Conservation (phyloP, 2,797 vertebrate genomes). For the Meda fulgida region DNA sequence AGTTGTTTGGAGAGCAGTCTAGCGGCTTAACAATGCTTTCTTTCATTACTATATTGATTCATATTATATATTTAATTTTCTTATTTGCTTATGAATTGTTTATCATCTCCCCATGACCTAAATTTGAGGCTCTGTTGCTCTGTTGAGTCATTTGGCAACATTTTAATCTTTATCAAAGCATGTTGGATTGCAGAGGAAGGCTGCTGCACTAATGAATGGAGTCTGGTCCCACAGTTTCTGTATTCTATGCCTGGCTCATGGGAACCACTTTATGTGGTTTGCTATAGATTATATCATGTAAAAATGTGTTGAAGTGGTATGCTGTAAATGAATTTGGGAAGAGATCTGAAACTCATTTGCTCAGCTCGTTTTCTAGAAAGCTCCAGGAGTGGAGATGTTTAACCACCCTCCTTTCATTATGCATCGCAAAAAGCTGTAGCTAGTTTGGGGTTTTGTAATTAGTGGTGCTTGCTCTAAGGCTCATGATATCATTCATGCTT, state of each 20-base stretch:
- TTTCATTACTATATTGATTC: slow-evolving; percentile 51
- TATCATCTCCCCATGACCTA: slow-evolving; percentile 49
- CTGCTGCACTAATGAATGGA: slow-evolving; percentile 16
- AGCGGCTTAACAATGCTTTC: slow-evolving; percentile 35
- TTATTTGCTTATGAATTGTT: slow-evolving; percentile 49
- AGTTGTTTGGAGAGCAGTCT: slow-evolving; percentile 21
- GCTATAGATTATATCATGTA: slow-evolving; percentile 12
- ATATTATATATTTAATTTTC: slow-evolving; percentile 51
- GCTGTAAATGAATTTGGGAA: slow-evolving; percentile 30
- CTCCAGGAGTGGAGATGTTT: slow-evolving; percentile 9
- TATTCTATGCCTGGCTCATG: not conserved
- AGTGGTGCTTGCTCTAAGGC: not conserved
- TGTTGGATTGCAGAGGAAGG: slow-evolving; percentile 18
- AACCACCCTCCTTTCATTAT: slow-evolving; percentile 21
- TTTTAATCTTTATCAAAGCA: slow-evolving; percentile 44
- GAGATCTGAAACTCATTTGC: slow-evolving; percentile 31
- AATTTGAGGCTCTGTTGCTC: slow-evolving; percentile 37
- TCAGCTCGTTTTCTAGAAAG: slow-evolving; percentile 7
- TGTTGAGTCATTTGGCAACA: slow-evolving; percentile 23
- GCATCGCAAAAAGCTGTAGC: not conserved
- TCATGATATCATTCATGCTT: not conserved
- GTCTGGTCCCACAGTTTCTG: not conserved
- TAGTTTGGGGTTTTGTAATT: slow-evolving; percentile 31
- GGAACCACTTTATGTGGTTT: slow-evolving; percentile 19
- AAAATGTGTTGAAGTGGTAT: slow-evolving; percentile 17